phyloP scores from a whole-genome alignment of 2,888 invertebrate genomes.

The Microdon myrmicae region DNA sequence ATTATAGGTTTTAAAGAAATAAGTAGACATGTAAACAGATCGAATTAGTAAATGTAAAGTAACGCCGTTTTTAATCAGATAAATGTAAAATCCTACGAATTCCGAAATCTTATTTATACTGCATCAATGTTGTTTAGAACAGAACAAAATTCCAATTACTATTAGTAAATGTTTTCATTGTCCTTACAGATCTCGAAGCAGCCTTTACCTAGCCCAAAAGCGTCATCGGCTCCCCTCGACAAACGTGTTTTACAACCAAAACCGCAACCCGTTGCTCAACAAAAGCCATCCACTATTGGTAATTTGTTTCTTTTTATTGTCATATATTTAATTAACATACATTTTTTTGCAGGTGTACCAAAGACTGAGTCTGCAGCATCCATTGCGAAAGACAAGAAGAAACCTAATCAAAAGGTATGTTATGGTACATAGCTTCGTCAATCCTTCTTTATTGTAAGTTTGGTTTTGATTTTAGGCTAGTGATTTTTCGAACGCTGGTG shows the following conservation, averaged over 20 bases:
- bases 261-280: slow-evolving; percentile 66
- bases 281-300: slow-evolving; percentile 55
- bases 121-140: too few relatives aligned
- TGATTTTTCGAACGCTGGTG: slow-evolving; percentile 87
- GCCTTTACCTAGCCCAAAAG: slow-evolving; percentile 65
- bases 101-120: too few relatives aligned
- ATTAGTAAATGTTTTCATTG: slow-evolving; percentile 15
- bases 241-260: slow-evolving; percentile 77
- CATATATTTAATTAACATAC: slow-evolving; percentile 48
- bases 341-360: slow-evolving; percentile 56
- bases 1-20: too few relatives aligned
- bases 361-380: slow-evolving; percentile 58
- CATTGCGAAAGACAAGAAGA: slow-evolving; percentile 69
- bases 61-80: too few relatives aligned
- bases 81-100: too few relatives aligned
- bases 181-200: slow-evolving; percentile 65
- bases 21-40: too few relatives aligned
- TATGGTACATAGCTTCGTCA: not conserved
- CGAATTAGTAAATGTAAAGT: too few relatives aligned
- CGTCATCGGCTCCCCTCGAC: slow-evolving; percentile 69
- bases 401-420: slow-evolving; percentile 71
- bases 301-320: slow-evolving; percentile 39
- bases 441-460: not conserved
- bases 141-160: too few relatives aligned
- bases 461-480: slow-evolving; percentile 74